Conservation (phyloP, 2,888 invertebrate species). For the Copidosoma aretas region DNA sequence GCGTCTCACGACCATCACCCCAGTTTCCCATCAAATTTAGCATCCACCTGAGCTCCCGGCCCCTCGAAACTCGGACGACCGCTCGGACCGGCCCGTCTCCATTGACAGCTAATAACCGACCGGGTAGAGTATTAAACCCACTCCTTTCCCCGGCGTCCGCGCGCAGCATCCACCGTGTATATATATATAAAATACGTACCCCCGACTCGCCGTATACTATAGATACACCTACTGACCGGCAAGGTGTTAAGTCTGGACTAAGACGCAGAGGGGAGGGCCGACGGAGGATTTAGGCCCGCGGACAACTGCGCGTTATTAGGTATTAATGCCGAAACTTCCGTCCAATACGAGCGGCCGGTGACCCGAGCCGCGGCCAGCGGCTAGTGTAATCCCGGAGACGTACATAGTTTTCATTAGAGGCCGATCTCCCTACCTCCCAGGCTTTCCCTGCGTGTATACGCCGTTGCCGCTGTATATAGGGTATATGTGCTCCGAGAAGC, state of each 20-base stretch:
- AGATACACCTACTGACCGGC: conserved; percentile 4
- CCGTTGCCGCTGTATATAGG: background rate
- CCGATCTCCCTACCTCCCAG: conserved; percentile 11
- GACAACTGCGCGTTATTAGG: conserved; percentile 60
- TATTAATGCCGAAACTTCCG: conserved; percentile 61
- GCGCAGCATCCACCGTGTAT: background rate
- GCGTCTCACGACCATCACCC: no score
- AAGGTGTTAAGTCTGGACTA: conserved; percentile 55
- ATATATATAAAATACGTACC: no score
- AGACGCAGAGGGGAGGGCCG: conserved; percentile 50
- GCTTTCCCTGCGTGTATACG: conserved; percentile 28
- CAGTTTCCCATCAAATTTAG: no score
- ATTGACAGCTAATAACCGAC: background rate
- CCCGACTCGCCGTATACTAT: no score
- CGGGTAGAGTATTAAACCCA: conserved; percentile 53
- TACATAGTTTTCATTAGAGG: conserved; percentile 53
- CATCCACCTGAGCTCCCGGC: background rate
- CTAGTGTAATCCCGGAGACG: conserved; percentile 44
- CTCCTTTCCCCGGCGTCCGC: conserved; percentile 48
- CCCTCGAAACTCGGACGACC: conserved; percentile 24
- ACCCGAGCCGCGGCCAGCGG: background rate
- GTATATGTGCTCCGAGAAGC: no score
- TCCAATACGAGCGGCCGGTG: background rate
- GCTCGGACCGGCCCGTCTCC: background rate
- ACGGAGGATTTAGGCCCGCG: conserved; percentile 58